Conservation (phyloP, 2,797 vertebrate genomes). For the Anomalospiza imberbis region DNA sequence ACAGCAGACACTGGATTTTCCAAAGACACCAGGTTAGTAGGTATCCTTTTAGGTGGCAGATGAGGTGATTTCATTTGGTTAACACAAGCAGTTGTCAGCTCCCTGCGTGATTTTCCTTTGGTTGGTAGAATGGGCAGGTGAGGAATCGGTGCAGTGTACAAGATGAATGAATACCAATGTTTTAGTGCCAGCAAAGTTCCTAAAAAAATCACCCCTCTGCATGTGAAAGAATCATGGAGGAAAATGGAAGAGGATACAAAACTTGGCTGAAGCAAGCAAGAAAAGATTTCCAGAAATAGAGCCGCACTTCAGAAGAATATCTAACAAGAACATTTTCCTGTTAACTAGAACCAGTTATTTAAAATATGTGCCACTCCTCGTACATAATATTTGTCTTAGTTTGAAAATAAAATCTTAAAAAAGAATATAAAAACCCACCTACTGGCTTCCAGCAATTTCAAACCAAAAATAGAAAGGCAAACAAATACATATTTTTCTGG, state of each 20-base stretch:
- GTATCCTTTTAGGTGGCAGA: neutral
- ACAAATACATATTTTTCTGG: conserved; percentile 19
- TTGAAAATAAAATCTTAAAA: conserved; percentile 23
- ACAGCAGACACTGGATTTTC: neutral
- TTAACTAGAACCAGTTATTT: conserved; percentile 18
- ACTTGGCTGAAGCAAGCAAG: neutral
- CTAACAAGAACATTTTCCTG: neutral
- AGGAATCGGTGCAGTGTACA: neutral
- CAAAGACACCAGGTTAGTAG: neutral
- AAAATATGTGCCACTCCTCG: neutral
- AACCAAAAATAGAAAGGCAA: conserved; percentile 50
- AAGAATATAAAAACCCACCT: conserved; percentile 20
- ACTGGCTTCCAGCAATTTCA: conserved; percentile 41
- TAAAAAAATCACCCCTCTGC: neutral
- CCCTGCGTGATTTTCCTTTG: neutral
- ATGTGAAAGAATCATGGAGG: neutral
- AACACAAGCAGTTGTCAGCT: neutral
- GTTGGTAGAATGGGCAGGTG: neutral
- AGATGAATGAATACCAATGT: neutral
- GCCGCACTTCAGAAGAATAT: neutral
- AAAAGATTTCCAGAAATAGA: conserved; percentile 26
- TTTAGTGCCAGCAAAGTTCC: neutral
- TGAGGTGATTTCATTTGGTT: neutral
- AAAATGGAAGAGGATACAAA: neutral
- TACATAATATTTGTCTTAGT: conserved; percentile 16